phyloP scores from a whole-genome alignment of 2,888 invertebrate genomes.

The Cephus sareptanus region DNA sequence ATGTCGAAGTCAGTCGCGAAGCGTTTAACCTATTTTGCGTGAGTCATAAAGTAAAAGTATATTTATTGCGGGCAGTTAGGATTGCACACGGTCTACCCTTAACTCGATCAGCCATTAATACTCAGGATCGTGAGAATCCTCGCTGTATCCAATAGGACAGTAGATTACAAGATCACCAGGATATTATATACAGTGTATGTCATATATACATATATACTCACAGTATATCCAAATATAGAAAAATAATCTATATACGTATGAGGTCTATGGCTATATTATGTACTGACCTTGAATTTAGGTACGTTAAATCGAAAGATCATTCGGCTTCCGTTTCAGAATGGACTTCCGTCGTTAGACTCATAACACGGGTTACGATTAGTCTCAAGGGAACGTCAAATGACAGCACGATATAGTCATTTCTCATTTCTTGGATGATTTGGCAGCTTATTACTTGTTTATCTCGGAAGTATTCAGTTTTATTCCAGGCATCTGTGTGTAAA shows the following conservation, averaged over 20 bases:
- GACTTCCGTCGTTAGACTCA: background rate
- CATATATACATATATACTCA: background rate
- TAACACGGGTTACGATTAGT: background rate
- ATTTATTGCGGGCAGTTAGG: constrained; percentile 6
- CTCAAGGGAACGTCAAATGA: background rate
- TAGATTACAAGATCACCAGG: background rate
- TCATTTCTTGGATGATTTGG: background rate
- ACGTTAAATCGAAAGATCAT: background rate
- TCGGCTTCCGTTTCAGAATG: background rate
- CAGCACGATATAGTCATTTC: background rate
- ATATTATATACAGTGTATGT: background rate
- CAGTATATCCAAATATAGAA: background rate
- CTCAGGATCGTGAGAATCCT: background rate
- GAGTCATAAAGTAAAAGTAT: constrained; percentile 23
- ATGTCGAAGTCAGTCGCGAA: constrained; percentile 2
- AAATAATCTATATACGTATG: background rate
- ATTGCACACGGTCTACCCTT: background rate
- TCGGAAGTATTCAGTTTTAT: background rate
- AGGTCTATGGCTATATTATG: background rate
- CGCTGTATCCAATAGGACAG: background rate
- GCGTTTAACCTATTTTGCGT: constrained; percentile 19
- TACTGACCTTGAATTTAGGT: background rate
- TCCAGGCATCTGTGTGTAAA: background rate
- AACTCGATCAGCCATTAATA: background rate
- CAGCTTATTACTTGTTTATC: background rate